These are phyloP conservation scores for Schizaphis graminum DNA, from an alignment of 2,888 invertebrate species.

Conservation along the genomic window DNA sequence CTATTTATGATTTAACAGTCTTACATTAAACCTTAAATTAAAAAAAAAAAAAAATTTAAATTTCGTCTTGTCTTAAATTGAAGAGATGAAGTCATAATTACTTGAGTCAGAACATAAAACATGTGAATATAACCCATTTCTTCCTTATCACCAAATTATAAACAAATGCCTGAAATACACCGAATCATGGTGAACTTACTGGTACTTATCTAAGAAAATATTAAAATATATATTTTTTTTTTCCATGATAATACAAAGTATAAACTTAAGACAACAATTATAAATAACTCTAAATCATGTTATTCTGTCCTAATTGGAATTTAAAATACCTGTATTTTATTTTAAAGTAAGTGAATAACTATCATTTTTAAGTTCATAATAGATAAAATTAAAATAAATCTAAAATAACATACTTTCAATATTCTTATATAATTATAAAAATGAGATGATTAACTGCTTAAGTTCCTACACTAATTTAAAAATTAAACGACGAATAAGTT, in stretches of 20 bases:
- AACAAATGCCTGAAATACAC: not conserved
- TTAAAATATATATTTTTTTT: not conserved
- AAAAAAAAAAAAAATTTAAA: not conserved
- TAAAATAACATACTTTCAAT: not conserved
- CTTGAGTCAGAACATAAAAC: not conserved
- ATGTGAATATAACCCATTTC: not conserved
- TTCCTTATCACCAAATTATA: not conserved
- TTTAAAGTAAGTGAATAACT: not conserved
- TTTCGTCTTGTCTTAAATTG: not conserved
- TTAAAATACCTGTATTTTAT: not conserved
- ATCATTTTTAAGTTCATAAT: not conserved
- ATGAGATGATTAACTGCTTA: not conserved
- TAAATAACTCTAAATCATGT: not conserved
- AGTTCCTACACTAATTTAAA: not conserved
- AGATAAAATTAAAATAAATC: not conserved
- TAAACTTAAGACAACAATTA: no score
- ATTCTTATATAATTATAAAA: not conserved
- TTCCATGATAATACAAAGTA: not conserved
- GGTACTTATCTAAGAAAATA: not conserved
- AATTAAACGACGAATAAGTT: not conserved
- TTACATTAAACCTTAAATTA: not conserved
- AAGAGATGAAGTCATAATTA: not conserved
- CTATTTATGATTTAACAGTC: not conserved
- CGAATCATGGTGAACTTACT: not conserved
- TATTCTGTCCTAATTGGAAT: not conserved